These are phyloP conservation scores for Tigriopus japonicus DNA, from an alignment of 1,140 invertebrate genomes.

Conservation along the genomic window DNA sequence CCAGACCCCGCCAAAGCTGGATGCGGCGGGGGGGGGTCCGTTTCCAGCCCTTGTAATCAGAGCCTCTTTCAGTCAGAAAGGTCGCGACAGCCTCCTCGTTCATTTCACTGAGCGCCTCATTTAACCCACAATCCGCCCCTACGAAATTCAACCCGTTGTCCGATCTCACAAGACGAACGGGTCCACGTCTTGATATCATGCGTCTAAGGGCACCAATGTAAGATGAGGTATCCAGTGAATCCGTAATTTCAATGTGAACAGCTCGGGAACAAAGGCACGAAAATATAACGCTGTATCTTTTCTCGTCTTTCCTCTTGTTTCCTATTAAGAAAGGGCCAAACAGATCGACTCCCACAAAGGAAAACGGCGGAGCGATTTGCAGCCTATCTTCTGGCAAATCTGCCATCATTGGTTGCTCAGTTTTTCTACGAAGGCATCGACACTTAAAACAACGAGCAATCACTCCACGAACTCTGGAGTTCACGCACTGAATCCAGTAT, in stretches of 20 bases:
- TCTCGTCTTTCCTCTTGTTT: background rate
- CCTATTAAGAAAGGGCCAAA: background rate
- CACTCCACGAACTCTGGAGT: no score
- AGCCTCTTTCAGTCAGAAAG: no score
- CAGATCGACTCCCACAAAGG: no score
- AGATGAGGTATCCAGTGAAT: background rate
- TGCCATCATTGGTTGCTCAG: background rate
- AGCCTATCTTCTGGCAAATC: background rate
- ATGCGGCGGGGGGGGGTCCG: constrained; percentile 26
- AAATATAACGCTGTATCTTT: constrained; percentile 13
- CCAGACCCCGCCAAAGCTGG: constrained; percentile 28
- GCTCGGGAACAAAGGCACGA: constrained; percentile 17
- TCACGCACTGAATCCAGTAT: no score
- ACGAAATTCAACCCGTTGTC: background rate
- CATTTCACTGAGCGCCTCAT: background rate
- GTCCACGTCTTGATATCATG: background rate
- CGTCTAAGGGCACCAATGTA: constrained; percentile 9
- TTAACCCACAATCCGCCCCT: no score
- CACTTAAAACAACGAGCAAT: background rate
- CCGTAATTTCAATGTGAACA: constrained; percentile 16
- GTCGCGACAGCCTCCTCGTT: background rate
- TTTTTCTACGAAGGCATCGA: background rate
- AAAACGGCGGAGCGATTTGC: background rate
- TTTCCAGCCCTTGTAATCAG: constrained; percentile 23
- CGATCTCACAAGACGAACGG: background rate